A percentile compares a stretch with the other conserved stretches of the same genome.
These are phyloP conservation scores for Gymnoscopelus braueri DNA, from an alignment of 2,797 vertebrate species.

Conservation along the genomic window DNA sequence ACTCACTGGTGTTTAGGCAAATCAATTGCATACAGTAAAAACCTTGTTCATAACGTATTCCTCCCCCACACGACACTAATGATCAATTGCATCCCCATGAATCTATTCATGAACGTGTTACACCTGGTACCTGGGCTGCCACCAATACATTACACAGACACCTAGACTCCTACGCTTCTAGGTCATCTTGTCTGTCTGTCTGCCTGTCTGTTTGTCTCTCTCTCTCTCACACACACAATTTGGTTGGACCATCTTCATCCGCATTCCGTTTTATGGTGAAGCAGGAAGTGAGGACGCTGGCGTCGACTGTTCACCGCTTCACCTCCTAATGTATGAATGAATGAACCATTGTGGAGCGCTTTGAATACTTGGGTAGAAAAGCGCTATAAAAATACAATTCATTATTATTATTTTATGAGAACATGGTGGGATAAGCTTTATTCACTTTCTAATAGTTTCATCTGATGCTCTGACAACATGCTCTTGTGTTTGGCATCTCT, in stretches of 20 bases:
- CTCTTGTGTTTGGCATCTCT: conserved; percentile 31
- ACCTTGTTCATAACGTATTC: conserved; percentile 11
- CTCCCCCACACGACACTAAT: conserved; percentile 63
- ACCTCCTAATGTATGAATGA: no score
- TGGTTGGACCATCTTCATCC: no score
- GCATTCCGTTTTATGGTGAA: no score
- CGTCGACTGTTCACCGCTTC: no score
- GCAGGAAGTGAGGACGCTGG: no score
- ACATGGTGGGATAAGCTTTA: no score
- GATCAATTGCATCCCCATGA: conserved; percentile 67
- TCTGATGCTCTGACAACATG: conserved; percentile 32
- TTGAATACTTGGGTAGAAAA: no score
- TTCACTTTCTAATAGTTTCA: neutral
- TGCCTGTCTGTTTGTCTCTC: no score
- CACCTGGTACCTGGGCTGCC: conserved; percentile 69
- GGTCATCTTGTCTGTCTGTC: conserved; percentile 47
- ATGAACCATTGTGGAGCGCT: no score
- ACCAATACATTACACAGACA: conserved; percentile 62
- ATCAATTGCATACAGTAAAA: no score
- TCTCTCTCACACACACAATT: conserved; percentile 28
- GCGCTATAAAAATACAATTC: no score
- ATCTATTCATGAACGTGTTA: conserved; percentile 75
- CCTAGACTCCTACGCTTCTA: conserved; percentile 58
- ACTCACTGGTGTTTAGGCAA: neutral
- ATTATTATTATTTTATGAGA: no score